Evolutionary conservation across 1,140 invertebrate genomes (phyloP).

Genomic region (Scaptomyza hsui): DNA sequence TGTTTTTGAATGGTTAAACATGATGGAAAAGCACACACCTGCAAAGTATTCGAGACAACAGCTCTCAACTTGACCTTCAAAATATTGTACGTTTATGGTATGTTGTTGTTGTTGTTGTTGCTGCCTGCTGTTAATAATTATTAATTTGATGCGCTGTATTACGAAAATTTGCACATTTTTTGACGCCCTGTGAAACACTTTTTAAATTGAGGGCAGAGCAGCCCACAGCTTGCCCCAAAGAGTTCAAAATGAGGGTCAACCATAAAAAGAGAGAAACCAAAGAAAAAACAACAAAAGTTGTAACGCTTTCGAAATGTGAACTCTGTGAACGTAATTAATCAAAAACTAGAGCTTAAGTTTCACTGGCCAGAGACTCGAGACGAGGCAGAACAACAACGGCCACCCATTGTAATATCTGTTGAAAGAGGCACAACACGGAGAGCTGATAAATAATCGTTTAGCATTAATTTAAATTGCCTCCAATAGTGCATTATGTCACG

Average conservation of each 20-base stretch:
- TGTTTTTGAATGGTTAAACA: slow-evolving; percentile 48
- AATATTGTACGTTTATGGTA: slow-evolving; percentile 16
- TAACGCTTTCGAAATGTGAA: slow-evolving; percentile 51
- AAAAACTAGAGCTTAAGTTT: slow-evolving; percentile 70
- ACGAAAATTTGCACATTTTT: slow-evolving; percentile 24
- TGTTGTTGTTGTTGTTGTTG: neutral
- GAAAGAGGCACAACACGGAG: neutral
- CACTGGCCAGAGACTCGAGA: slow-evolving; percentile 19
- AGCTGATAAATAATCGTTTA: slow-evolving; percentile 74
- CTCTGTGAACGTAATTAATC: slow-evolving; percentile 64
- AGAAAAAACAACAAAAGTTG: slow-evolving; percentile 7
- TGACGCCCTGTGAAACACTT: slow-evolving; percentile 15
- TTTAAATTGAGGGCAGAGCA: slow-evolving; percentile 30
- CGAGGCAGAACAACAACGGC: slow-evolving; percentile 46
- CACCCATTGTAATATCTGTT: slow-evolving; percentile 37
- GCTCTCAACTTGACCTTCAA: slow-evolving; percentile 52
- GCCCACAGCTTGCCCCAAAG: slow-evolving; percentile 12
- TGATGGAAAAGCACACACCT: slow-evolving; percentile 23
- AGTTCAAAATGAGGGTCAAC: slow-evolving; percentile 5
- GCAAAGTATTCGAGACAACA: slow-evolving; percentile 8
- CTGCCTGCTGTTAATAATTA: slow-evolving; percentile 14
- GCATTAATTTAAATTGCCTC: slow-evolving; percentile 66
- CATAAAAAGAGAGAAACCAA: neutral
- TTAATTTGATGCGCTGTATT: slow-evolving; percentile 31
- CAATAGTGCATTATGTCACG: slow-evolving; percentile 71